Evolutionary conservation across 2,113 vertebrate genomes (phyloP).

Genomic region (Lagopus leucura): DNA sequence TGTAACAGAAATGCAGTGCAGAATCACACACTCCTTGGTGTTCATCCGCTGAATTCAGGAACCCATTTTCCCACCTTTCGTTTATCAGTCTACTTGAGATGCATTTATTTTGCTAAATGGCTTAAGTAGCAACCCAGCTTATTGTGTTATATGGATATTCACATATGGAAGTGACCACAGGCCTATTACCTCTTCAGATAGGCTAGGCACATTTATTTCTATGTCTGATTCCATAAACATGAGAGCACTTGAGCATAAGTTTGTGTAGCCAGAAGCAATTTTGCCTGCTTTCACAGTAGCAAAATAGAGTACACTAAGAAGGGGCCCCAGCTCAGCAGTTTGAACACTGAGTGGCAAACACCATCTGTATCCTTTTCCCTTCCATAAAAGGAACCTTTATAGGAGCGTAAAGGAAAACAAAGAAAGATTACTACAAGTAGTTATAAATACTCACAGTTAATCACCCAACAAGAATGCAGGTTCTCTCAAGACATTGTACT

Average conservation of each 20-base stretch:
- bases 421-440: slow-evolving; percentile 59
- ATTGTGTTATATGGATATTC: background rate
- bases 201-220: slow-evolving; percentile 53
- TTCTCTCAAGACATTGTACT: slow-evolving; percentile 11
- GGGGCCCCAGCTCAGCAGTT: slow-evolving; percentile 52
- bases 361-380: slow-evolving; percentile 78
- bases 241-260: slow-evolving; percentile 31
- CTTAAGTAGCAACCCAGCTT: background rate
- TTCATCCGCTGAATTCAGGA: background rate
- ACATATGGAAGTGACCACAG: slow-evolving; percentile 56
- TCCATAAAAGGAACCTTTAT: slow-evolving; percentile 76
- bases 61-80: background rate
- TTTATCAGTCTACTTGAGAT: background rate
- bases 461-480: slow-evolving; percentile 45
- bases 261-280: slow-evolving; percentile 68
- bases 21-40: background rate
- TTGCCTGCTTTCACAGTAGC: slow-evolving; percentile 62
- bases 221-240: slow-evolving; percentile 65
- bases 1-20: background rate
- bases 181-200: slow-evolving; percentile 61
- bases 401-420: slow-evolving; percentile 68
- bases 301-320: slow-evolving; percentile 62
- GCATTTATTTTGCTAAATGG: slow-evolving; percentile 5
- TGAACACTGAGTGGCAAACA: slow-evolving; percentile 66
- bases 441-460: slow-evolving; percentile 60